Evolutionary conservation across 2,888 invertebrate species (phyloP), one percentile per base, ranked within the genome.

Genomic region (Chrysina gloriosa): DNA sequence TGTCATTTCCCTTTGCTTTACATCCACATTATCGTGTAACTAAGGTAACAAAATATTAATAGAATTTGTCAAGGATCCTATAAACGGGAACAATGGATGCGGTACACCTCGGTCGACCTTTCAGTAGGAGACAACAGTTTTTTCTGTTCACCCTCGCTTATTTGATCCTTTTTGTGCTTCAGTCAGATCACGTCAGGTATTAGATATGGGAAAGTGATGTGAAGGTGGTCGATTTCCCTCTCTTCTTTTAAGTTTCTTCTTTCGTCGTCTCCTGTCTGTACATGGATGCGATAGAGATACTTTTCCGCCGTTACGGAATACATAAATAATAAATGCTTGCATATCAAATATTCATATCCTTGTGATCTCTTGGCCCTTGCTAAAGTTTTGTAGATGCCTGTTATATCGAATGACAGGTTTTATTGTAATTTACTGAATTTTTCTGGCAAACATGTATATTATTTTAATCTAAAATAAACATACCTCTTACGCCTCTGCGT

Each of bases 271-370:
- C 36, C n/a, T n/a, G 3, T 14, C 36, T 75, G 75, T 75, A 74
- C 75, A 76, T 70, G 72, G 73, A 76, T 75, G 72, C 70, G 74
- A 72, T 71, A 68, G 72, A 71, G 75, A 76, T 71, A 73, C 70
- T 71, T 27, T 34, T 34, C 63, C 69, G 72, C 56, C 71, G 71
- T 72, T 73, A 34, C 61, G 64, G 73, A 71, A 71, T 73, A 69
- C 69, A 73, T 73, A 71, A 73, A 73, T 73, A 73, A 73, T 73
- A 71, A 69, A 73, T 69, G 68, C 34, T 56, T 56, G 45, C 65
- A 63, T 65, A 73, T 73, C 73, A 73, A 71, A 73, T 73, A 73
- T 73, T 73, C 73, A 73, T 73, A 70, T 70, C 67, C 70, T 72
- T 67, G 71, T 71, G 69, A 72, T 72, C 69, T 72, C 64, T 25